phyloP scores from a whole-genome alignment of 2,113 vertebrate genomes.

The Micronisus gabar region DNA sequence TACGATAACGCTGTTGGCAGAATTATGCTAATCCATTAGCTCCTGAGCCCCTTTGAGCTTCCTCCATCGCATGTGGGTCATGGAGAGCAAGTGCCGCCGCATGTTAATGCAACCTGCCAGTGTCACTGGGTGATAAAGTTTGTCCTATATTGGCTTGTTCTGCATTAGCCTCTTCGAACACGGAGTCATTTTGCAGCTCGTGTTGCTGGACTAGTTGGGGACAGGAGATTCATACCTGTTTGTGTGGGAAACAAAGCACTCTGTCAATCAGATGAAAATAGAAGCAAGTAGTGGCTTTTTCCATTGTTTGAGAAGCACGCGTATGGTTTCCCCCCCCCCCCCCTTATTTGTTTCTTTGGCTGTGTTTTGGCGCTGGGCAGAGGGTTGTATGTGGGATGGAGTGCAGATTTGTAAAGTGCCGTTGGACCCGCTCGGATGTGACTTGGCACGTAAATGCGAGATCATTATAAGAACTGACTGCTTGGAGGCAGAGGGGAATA shows the following conservation, averaged over 20 bases:
- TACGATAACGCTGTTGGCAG: background rate
- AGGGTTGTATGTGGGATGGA: background rate
- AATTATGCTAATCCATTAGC: background rate
- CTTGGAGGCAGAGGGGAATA: background rate
- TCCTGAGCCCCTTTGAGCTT: background rate
- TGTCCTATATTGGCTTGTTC: background rate
- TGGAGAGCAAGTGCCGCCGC: fast-evolving
- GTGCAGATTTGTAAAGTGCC: background rate
- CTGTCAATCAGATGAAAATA: background rate
- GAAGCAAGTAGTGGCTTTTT: background rate
- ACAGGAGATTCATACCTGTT: background rate
- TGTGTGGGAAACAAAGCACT: background rate
- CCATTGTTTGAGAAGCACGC: fast-evolving
- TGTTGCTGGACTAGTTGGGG: background rate
- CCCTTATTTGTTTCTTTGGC: background rate
- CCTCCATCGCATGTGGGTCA: fast-evolving
- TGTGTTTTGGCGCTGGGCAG: background rate
- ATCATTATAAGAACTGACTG: background rate
- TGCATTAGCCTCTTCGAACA: background rate
- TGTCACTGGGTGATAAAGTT: background rate
- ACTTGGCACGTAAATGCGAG: fast-evolving
- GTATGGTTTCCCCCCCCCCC: too few species aligned
- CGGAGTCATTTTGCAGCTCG: background rate
- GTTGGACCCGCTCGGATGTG: background rate
- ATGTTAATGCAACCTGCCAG: background rate